phyloP scores from a whole-genome alignment of 2,113 vertebrate genomes.

The Aix galericulata region DNA sequence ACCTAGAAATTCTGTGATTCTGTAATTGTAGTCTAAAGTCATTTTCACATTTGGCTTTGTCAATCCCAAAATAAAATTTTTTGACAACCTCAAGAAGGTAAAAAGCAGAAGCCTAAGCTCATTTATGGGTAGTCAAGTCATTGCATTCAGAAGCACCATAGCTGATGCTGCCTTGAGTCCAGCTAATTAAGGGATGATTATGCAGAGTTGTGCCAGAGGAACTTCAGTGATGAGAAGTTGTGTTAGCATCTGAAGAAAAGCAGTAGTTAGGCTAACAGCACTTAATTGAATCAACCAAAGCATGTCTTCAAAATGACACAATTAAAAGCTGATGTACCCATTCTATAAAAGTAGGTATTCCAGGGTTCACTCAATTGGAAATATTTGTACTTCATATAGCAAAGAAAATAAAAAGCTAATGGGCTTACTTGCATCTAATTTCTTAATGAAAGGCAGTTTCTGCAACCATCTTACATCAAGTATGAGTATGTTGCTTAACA shows the following conservation, averaged over 20 bases:
- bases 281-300: not conserved
- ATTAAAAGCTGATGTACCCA: not conserved
- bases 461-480: not conserved
- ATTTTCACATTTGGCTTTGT: not conserved
- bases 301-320: not conserved
- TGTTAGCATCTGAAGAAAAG: not conserved
- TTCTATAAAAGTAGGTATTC: not conserved
- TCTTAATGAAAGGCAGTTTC: not conserved
- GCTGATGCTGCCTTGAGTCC: not conserved
- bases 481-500: not conserved
- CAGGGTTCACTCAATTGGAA: not conserved
- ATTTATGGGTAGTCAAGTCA: rapidly evolving
- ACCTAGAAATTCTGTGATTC: too few species aligned
- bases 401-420: not conserved
- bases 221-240: not conserved
- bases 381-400: not conserved
- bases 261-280: not conserved
- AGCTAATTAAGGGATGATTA: not conserved
- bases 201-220: not conserved
- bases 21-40: not conserved
- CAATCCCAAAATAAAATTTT: not conserved
- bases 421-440: not conserved
- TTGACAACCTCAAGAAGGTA: not conserved
- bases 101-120: not conserved
- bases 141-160: not conserved